Evolutionary conservation across 2,797 vertebrate genomes (phyloP).

Genomic region (Urophycis tenuis): DNA sequence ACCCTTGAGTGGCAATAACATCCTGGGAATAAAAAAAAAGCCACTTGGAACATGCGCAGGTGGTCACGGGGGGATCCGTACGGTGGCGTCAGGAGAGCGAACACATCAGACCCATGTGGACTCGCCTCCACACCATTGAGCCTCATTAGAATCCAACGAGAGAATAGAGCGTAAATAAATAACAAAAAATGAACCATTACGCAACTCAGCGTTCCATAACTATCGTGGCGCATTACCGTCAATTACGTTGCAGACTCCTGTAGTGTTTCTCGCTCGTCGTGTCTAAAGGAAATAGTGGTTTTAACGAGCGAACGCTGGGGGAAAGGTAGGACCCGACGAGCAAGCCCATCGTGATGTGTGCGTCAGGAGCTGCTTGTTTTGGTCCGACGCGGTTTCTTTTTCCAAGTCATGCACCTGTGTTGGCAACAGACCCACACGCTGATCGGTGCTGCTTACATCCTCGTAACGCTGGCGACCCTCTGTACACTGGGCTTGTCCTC

Average conservation of each 20-base stretch:
- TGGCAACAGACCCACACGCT: not conserved
- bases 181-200: conserved; percentile 15
- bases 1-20: not conserved
- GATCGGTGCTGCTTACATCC: too few relatives aligned
- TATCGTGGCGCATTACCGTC: conserved; percentile 41
- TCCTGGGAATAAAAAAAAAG: conserved; percentile 55
- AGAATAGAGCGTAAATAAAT: conserved; percentile 21
- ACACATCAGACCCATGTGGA: conserved; percentile 50
- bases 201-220: conserved; percentile 37
- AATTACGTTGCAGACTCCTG: conserved; percentile 33
- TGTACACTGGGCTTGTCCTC: too few relatives aligned
- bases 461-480: too few relatives aligned
- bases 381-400: not conserved
- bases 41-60: conserved; percentile 13
- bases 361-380: conserved; percentile 45
- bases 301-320: conserved; percentile 9
- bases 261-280: conserved; percentile 23
- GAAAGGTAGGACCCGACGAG: not conserved
- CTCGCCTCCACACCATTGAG: conserved; percentile 55
- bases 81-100: conserved; percentile 31
- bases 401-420: not conserved
- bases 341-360: conserved; percentile 38
- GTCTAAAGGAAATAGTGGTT: conserved; percentile 12
- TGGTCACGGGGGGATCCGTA: conserved; percentile 49
- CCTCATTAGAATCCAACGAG: conserved; percentile 55